These are phyloP conservation scores for Taenioides sp. DNA, from an alignment of 2,797 vertebrate species.

Conservation along the genomic window DNA sequence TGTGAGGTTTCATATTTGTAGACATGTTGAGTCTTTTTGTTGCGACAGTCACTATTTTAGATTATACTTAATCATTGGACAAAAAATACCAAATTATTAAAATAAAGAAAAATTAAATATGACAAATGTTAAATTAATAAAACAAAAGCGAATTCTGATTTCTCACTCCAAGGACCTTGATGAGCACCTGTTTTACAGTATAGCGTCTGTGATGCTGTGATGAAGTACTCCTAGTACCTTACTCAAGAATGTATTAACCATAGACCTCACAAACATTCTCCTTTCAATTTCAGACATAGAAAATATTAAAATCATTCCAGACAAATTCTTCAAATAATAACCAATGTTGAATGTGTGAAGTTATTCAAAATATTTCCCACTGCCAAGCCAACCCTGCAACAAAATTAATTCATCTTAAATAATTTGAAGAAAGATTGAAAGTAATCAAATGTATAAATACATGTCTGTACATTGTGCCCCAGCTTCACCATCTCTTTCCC, in stretches of 20 bases:
- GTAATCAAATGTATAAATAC: not conserved
- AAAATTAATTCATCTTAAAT: not conserved
- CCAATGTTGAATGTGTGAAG: not conserved
- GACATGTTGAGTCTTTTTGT: slow-evolving; percentile 6
- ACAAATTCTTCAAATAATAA: not conserved
- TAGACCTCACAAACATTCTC: too few species aligned
- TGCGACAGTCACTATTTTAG: not conserved
- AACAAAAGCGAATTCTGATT: too few species aligned
- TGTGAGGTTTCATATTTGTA: slow-evolving; percentile 37
- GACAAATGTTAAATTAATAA: too few species aligned
- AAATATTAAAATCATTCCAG: not conserved
- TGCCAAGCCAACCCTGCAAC: not conserved
- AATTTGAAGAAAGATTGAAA: not conserved
- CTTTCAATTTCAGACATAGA: too few species aligned
- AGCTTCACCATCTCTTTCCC: not conserved
- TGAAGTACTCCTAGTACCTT: too few species aligned
- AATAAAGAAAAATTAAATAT: too few species aligned
- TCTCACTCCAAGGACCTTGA: too few species aligned
- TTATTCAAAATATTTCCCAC: not conserved
- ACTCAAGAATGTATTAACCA: too few species aligned
- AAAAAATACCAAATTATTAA: not conserved
- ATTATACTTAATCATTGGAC: not conserved
- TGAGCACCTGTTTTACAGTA: too few species aligned
- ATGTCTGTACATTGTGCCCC: not conserved
- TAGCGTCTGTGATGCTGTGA: too few species aligned